Conservation (phyloP, 2,888 invertebrate species). For the Drosophila emarginata region DNA sequence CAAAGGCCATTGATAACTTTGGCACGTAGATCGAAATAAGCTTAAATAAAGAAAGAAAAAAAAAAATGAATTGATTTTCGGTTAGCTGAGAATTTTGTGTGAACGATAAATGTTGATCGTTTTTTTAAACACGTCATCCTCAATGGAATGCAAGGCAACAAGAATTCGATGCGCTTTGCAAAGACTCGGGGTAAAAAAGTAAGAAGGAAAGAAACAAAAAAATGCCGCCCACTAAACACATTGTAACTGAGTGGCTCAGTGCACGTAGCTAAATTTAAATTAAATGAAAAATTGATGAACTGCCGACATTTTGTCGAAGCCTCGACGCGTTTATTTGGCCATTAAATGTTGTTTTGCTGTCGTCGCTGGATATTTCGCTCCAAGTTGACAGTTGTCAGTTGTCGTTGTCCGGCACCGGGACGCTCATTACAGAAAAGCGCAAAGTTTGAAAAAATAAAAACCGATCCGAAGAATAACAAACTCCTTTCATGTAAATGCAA, state of each 20-base stretch:
- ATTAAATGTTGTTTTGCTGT: slow-evolving; percentile 58
- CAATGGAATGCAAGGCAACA: slow-evolving; percentile 72
- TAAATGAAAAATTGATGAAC: slow-evolving; percentile 79
- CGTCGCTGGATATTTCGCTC: background rate
- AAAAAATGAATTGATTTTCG: slow-evolving; percentile 25
- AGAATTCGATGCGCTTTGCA: slow-evolving; percentile 66
- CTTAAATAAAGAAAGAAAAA: slow-evolving; percentile 32
- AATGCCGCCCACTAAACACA: slow-evolving; percentile 9
- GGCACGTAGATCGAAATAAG: slow-evolving; percentile 47
- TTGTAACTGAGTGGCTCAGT: slow-evolving; percentile 18
- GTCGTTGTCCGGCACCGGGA: slow-evolving; percentile 68
- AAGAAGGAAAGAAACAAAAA: background rate
- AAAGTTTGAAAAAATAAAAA: slow-evolving; percentile 12
- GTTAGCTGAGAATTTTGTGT: slow-evolving; percentile 31
- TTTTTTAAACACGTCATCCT: slow-evolving; percentile 59
- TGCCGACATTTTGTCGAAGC: slow-evolving; percentile 28
- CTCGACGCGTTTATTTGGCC: slow-evolving; percentile 63
- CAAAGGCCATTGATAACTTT: slow-evolving; percentile 39
- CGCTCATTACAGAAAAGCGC: slow-evolving; percentile 22
- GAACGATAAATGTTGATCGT: background rate
- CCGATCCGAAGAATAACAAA: background rate
- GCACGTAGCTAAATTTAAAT: slow-evolving; percentile 70
- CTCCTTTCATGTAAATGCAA: background rate
- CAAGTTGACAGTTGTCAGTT: slow-evolving; percentile 64
- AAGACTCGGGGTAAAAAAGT: slow-evolving; percentile 7